phyloP scores from a whole-genome alignment of 2,113 vertebrate species.

The Perognathus longimembris region DNA sequence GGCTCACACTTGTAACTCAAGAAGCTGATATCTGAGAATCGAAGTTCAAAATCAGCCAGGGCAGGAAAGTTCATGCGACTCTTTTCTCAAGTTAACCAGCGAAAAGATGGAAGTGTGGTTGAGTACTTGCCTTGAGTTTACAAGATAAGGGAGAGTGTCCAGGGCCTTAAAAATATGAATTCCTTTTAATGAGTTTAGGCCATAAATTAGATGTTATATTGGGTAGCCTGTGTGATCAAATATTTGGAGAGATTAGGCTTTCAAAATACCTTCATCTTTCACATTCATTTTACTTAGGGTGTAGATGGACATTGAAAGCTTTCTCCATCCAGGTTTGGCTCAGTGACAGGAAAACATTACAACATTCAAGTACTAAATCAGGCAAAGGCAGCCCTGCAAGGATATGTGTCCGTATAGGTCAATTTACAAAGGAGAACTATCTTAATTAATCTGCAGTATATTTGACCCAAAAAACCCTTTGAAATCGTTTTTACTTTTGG shows the following conservation, averaged over 20 bases:
- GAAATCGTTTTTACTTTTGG: conserved; percentile 84
- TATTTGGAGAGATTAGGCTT: conserved; percentile 45
- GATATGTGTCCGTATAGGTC: conserved; percentile 87
- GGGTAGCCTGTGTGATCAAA: conserved; percentile 62
- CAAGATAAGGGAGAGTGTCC: too few relatives aligned
- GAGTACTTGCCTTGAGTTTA: too few relatives aligned
- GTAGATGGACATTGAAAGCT: conserved; percentile 69
- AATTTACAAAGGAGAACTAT: conserved; percentile 91
- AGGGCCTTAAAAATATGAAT: conserved; percentile 44
- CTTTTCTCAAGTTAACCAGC: too few relatives aligned
- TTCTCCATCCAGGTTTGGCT: conserved; percentile 82
- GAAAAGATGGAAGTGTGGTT: too few relatives aligned
- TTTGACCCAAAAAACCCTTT: conserved; percentile 86
- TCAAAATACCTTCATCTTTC: conserved; percentile 65
- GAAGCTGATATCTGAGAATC: too few relatives aligned
- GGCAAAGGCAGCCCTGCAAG: conserved; percentile 93
- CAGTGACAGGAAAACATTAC: conserved; percentile 78
- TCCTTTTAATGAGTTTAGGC: conserved; percentile 62
- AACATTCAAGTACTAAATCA: conserved; percentile 86
- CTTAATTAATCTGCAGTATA: conserved; percentile 92
- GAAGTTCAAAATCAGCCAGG: too few relatives aligned
- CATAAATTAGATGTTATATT: conserved; percentile 42
- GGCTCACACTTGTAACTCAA: too few relatives aligned
- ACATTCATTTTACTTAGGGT: conserved; percentile 34
- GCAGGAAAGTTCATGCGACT: too few relatives aligned